phyloP scores from a whole-genome alignment of 1,140 invertebrate genomes.

The Scaptomyza graminum region DNA sequence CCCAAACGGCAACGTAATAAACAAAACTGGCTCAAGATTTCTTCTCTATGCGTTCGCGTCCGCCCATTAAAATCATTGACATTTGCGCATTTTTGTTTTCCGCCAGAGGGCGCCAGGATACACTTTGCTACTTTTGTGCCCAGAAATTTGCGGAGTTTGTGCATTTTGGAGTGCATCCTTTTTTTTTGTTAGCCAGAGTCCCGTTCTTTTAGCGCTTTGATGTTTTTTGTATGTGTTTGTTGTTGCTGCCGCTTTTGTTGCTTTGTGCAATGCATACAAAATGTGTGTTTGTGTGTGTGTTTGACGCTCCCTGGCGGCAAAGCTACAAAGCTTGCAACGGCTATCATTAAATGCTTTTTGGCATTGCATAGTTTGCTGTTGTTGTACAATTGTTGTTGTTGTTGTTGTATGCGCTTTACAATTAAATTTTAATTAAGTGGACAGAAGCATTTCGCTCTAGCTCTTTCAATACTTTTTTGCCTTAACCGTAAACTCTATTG shows the following conservation, averaged over 20 bases:
- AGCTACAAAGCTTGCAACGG: slow-evolving; percentile 20
- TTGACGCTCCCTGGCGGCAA: slow-evolving; percentile 22
- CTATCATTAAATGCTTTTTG: slow-evolving; percentile 71
- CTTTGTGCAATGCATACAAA: slow-evolving; percentile 58
- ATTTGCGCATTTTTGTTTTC: slow-evolving; percentile 63
- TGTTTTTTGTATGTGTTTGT: slow-evolving; percentile 25
- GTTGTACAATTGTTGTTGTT: slow-evolving; percentile 28
- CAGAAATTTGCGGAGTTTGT: slow-evolving; percentile 11
- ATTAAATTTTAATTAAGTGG: slow-evolving; percentile 80
- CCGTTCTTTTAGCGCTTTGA: slow-evolving; percentile 52
- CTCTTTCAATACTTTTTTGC: neutral
- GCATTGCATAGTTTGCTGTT: slow-evolving; percentile 34
- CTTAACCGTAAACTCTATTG: slow-evolving; percentile 18
- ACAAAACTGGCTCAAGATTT: slow-evolving; percentile 81
- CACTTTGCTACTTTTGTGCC: slow-evolving; percentile 63
- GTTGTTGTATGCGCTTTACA: slow-evolving; percentile 44
- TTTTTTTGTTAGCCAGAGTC: neutral
- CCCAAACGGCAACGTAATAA: slow-evolving; percentile 61
- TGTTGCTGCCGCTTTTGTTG: slow-evolving; percentile 57
- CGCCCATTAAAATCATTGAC: slow-evolving; percentile 82
- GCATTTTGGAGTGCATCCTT: slow-evolving; percentile 34
- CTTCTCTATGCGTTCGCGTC: slow-evolving; percentile 78
- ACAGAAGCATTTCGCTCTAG: slow-evolving; percentile 31
- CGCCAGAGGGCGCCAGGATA: slow-evolving; percentile 45
- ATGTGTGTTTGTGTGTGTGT: slow-evolving; percentile 18